Evolutionary conservation across 1,140 invertebrate genomes (phyloP).

Genomic region (Arion vulgaris): DNA sequence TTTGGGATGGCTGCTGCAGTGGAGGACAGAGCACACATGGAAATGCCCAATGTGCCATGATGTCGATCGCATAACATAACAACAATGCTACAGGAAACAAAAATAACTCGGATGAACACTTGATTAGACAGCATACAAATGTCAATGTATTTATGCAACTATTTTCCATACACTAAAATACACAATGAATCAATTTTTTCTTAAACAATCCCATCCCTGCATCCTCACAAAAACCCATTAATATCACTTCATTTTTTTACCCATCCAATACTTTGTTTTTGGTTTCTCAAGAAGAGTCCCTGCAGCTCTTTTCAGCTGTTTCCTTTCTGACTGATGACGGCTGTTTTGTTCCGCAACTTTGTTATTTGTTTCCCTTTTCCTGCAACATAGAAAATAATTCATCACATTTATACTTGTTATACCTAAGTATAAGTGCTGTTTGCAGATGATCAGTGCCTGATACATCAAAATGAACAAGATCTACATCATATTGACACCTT

Average conservation of each 20-base stretch:
- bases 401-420: not conserved
- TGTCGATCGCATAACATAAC: no score
- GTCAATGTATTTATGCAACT: not conserved
- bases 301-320: slow-evolving; percentile 81
- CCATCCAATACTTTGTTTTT: slow-evolving; percentile 63
- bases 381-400: not conserved
- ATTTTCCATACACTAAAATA: not conserved
- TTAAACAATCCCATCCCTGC: no score
- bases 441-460: not conserved
- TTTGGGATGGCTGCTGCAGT: no score
- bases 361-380: slow-evolving; percentile 24
- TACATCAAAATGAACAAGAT: no score
- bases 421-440: not conserved
- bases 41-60: no score
- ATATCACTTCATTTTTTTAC: slow-evolving; percentile 45
- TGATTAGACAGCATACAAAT: no score
- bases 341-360: slow-evolving; percentile 67
- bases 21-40: no score
- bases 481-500: no score
- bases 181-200: not conserved
- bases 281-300: slow-evolving; percentile 52
- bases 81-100: no score
- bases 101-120: no score
- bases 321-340: slow-evolving; percentile 82
- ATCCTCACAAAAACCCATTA: not conserved